These are phyloP conservation scores for Argyrosomus japonicus DNA, from an alignment of 2,113 vertebrate genomes.

Conservation along the genomic window DNA sequence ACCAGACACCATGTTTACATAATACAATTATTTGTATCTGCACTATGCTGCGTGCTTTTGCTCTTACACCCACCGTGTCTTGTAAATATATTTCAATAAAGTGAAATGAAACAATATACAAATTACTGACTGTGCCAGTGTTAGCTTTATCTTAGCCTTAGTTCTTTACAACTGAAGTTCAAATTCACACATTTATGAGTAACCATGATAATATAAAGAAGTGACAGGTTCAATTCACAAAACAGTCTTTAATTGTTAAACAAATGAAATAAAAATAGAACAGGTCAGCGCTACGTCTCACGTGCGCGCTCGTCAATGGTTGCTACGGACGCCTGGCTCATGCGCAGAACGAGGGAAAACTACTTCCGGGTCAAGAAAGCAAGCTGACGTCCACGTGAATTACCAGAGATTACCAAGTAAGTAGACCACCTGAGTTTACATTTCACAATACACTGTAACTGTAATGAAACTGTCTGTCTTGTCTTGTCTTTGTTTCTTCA, in stretches of 20 bases:
- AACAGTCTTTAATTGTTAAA: not conserved
- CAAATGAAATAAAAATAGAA: not conserved
- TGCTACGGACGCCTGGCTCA: conserved; percentile 25
- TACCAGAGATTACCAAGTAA: conserved; percentile 50
- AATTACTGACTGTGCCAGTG: too few relatives aligned
- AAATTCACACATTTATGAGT: too few relatives aligned
- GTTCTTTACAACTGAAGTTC: not conserved
- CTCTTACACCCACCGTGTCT: too few relatives aligned
- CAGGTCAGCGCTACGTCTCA: not conserved
- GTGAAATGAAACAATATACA: too few relatives aligned
- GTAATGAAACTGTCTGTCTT: rapidly evolving
- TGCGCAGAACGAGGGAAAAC: conserved; percentile 21
- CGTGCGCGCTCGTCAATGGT: not conserved
- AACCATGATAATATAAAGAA: too few relatives aligned
- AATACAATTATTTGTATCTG: too few relatives aligned
- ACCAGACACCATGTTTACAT: too few relatives aligned
- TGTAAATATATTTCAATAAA: too few relatives aligned
- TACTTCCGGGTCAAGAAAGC: conserved; percentile 60
- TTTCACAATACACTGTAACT: rapidly evolving
- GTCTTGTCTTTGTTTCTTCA: not conserved
- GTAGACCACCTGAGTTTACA: not conserved
- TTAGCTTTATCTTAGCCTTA: not conserved
- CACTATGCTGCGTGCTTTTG: too few relatives aligned
- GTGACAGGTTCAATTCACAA: too few relatives aligned
- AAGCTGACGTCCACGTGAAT: conserved; percentile 54